These are phyloP conservation scores for Epicampocera succincta DNA, from an alignment of 2,888 invertebrate genomes.

Conservation along the genomic window DNA sequence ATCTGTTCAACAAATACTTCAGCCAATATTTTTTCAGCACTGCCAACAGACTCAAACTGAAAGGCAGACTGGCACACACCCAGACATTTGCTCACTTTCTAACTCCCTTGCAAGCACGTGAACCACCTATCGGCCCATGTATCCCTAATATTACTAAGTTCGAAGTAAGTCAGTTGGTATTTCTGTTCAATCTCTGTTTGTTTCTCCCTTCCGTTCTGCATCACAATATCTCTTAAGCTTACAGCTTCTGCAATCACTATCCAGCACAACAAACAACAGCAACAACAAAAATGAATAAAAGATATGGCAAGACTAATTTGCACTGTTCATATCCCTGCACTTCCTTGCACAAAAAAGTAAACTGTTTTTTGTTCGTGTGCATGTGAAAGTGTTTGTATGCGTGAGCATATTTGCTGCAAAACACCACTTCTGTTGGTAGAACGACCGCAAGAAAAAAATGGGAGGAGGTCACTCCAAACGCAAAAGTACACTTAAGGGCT, in stretches of 20 bases:
- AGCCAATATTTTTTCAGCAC: conserved; percentile 41
- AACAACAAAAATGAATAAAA: background rate
- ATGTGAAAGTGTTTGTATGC: conserved; percentile 31
- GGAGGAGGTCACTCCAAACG: conserved; percentile 59
- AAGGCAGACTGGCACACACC: conserved; percentile 5
- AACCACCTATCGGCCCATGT: background rate
- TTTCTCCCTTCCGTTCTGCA: background rate
- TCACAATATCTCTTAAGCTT: conserved; percentile 21
- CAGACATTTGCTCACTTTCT: background rate
- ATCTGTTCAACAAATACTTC: conserved; percentile 66
- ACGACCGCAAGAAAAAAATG: background rate
- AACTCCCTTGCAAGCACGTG: background rate
- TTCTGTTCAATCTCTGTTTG: conserved; percentile 23
- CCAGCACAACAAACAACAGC: conserved; percentile 31
- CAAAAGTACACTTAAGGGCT: conserved; percentile 64
- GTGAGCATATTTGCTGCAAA: conserved; percentile 33
- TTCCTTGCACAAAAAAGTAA: conserved; percentile 22
- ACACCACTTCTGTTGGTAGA: conserved; percentile 16
- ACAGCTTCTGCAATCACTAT: conserved; percentile 46
- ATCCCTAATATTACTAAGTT: conserved; percentile 2
- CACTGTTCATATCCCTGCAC: conserved; percentile 59
- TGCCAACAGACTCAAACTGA: conserved; percentile 2
- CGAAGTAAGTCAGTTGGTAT: conserved; percentile 8
- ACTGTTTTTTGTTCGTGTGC: conserved; percentile 32
- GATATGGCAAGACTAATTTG: conserved; percentile 67